phyloP scores from a whole-genome alignment of 2,797 vertebrate genomes.

The Onychomys arenicola region DNA sequence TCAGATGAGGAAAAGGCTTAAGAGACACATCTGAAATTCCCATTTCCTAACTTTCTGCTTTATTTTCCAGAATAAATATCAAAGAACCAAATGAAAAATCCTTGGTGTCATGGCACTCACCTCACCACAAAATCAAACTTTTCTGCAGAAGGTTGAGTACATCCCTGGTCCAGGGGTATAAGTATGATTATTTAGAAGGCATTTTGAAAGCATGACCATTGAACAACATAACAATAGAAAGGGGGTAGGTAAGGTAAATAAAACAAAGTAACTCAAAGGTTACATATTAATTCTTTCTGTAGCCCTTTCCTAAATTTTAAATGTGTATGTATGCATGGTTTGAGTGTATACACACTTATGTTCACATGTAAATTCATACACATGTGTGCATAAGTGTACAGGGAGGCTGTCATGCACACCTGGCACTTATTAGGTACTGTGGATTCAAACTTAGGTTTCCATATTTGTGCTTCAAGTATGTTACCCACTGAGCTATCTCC shows the following conservation, averaged over 20 bases:
- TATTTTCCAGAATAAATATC: neutral
- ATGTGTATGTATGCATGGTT: neutral
- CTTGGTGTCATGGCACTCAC: neutral
- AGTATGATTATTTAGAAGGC: neutral
- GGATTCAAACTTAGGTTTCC: neutral
- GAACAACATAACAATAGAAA: neutral
- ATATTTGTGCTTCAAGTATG: neutral
- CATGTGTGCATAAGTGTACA: neutral
- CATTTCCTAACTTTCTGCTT: neutral
- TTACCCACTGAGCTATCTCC: too few species aligned
- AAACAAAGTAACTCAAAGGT: neutral
- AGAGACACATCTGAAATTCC: neutral
- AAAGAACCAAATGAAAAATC: neutral
- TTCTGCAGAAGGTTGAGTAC: neutral
- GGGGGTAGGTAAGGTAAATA: neutral
- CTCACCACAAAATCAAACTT: neutral
- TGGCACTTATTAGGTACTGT: neutral
- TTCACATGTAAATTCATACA: neutral
- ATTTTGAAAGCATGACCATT: neutral
- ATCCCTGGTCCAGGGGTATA: neutral
- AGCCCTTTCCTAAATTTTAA: neutral
- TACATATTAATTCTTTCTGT: neutral
- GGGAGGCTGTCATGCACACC: neutral
- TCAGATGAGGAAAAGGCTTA: neutral
- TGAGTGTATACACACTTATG: neutral